Evolutionary conservation across 2,113 vertebrate species (phyloP), one percentile per base, ranked within the genome.

Genomic region (Amia ocellicauda): DNA sequence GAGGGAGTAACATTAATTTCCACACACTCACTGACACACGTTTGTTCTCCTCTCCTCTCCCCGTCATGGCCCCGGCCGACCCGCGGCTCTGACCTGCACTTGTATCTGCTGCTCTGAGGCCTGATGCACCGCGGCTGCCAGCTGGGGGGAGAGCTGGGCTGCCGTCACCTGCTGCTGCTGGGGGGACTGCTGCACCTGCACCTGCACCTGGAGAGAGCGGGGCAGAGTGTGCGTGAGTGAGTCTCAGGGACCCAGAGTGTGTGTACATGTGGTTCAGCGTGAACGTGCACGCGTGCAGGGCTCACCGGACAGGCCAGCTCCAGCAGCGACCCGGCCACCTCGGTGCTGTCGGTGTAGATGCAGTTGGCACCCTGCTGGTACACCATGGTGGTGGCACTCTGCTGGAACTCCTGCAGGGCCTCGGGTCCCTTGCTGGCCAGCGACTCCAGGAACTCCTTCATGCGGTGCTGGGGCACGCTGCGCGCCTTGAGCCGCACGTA

Each of bases 381-480:
- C 40, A 99, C 95, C 92, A 97, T 98, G 0, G 93, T 90, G 29
- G 94, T 94, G 7, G 91, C 91, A 0, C 89, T 92, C 86, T 98
- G 95, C 78, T 98, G 95, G 72, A 98, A 98, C 76, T 99, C 96
- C 81, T 98, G 97, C 66, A 99, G 88, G 67, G 94, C 94, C 84
- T 99, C 96, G 0, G 95, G 92, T 60, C 96, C 96, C 75, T 98
- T 99, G 59, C 85, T 92, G 75, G 95, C 88, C 58, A 99, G 82
- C 13, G 96, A 99, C 79, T 99, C 97, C 81, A 99, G 85, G 79
- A 99, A 99, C 83, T 99, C 97, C 88, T 99, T 99, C 97, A 99
- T 99, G 83, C 94, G 93, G 87, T 99, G 96, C 76, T 99, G 97
- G 4, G 97, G 97, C 64, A 99, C 92, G 2, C 92, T 92, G 77